phyloP scores from a whole-genome alignment of 2,888 invertebrate species.

The Noctua janthe region DNA sequence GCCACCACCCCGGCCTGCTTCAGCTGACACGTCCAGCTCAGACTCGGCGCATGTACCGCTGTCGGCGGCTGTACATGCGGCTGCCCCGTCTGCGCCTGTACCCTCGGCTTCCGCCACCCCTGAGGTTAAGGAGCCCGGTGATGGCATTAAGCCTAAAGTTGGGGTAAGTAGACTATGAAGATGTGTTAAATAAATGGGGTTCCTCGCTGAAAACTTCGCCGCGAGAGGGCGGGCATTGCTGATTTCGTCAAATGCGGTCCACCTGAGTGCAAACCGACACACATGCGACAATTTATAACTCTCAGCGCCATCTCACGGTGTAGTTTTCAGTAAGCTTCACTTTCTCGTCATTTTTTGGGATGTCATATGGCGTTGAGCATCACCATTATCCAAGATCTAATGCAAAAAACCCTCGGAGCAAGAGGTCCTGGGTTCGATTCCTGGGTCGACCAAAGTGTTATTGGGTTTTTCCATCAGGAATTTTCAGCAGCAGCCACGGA shows the following conservation, averaged over 20 bases:
- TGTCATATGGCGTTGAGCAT: not conserved
- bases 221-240: not conserved
- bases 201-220: not conserved
- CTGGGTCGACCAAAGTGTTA: no score
- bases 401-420: not conserved
- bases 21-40: conserved; percentile 90
- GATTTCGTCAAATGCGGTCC: not conserved
- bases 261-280: not conserved
- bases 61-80: conserved; percentile 71
- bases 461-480: no score
- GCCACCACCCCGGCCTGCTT: conserved; percentile 87
- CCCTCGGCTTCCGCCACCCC: conserved; percentile 58
- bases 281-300: not conserved
- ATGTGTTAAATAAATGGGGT: not conserved
- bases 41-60: conserved; percentile 87
- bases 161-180: conserved; percentile 35
- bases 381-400: not conserved
- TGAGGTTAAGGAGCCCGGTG: conserved; percentile 73
- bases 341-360: not conserved
- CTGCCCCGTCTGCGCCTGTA: conserved; percentile 41
- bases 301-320: not conserved
- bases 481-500: no score
- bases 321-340: not conserved
- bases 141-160: conserved; percentile 74
- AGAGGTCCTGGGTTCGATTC: no score